phyloP scores from a whole-genome alignment of 2,797 vertebrate species.

The Margarornis squamiger region DNA sequence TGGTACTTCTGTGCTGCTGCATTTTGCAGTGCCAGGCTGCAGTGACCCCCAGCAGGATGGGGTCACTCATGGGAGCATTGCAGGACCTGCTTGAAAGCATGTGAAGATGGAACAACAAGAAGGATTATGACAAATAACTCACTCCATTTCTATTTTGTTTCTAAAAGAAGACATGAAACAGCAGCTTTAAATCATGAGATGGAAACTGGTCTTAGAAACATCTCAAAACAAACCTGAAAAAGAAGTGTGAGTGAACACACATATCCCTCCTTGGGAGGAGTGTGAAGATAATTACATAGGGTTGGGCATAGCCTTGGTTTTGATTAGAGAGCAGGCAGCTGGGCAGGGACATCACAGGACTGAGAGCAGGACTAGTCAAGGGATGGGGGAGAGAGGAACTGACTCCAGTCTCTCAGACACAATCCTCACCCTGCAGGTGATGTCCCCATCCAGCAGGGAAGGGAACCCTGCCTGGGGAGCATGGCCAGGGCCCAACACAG shows the following conservation, averaged over 20 bases:
- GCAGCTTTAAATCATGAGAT: background rate
- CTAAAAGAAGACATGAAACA: background rate
- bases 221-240: background rate
- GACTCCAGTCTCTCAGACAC: background rate
- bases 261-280: background rate
- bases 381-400: background rate
- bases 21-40: background rate
- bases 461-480: background rate
- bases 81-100: background rate
- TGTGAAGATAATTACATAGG: background rate
- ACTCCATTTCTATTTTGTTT: background rate
- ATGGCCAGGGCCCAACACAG: background rate
- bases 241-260: background rate
- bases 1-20: background rate
- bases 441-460: background rate
- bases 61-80: background rate
- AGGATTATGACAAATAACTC: background rate
- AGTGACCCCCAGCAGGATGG: background rate
- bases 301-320: background rate
- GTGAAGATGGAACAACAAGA: background rate
- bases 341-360: background rate
- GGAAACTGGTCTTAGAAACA: background rate
- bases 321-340: background rate
- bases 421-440: background rate
- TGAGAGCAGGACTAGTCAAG: background rate